Evolutionary conservation across 2,888 invertebrate species (phyloP).

Genomic region (Gymnocheta viridis): DNA sequence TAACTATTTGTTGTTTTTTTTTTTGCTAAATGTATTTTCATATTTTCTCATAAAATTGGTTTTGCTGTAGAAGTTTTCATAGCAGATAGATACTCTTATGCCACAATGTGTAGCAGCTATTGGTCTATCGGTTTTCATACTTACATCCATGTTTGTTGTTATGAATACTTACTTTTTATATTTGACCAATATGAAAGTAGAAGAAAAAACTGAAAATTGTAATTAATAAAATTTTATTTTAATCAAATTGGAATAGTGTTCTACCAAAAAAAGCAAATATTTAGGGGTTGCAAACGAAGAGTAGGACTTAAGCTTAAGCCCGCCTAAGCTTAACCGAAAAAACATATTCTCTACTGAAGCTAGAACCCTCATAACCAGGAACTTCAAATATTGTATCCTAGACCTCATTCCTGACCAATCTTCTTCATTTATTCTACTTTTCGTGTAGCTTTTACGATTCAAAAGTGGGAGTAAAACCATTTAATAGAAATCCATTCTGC

Average conservation of each 20-base stretch:
- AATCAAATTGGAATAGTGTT: not conserved
- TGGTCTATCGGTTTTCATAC: not conserved
- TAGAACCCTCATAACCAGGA: too few relatives aligned
- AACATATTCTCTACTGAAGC: too few relatives aligned
- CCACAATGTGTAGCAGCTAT: conserved; percentile 6
- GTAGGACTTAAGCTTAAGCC: too few relatives aligned
- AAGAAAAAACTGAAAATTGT: conserved; percentile 19
- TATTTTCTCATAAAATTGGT: conserved; percentile 53
- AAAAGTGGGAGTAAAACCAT: too few relatives aligned
- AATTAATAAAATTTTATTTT: conserved; percentile 48
- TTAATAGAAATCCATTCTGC: too few relatives aligned
- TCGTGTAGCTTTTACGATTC: too few relatives aligned
- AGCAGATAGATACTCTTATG: not conserved
- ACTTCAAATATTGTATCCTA: too few relatives aligned
- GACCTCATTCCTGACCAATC: too few relatives aligned
- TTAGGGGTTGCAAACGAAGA: not conserved
- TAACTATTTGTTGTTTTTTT: conserved; percentile 22
- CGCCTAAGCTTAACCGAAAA: too few relatives aligned
- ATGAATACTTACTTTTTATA: conserved; percentile 36
- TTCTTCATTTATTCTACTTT: too few relatives aligned
- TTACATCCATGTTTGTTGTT: not conserved
- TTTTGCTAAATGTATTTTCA: conserved; percentile 30
- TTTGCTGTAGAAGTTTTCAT: conserved; percentile 23
- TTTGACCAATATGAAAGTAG: not conserved
- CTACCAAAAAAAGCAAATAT: not conserved